Evolutionary conservation across 2,797 vertebrate species (phyloP).

Genomic region (Labeo calbasu): DNA sequence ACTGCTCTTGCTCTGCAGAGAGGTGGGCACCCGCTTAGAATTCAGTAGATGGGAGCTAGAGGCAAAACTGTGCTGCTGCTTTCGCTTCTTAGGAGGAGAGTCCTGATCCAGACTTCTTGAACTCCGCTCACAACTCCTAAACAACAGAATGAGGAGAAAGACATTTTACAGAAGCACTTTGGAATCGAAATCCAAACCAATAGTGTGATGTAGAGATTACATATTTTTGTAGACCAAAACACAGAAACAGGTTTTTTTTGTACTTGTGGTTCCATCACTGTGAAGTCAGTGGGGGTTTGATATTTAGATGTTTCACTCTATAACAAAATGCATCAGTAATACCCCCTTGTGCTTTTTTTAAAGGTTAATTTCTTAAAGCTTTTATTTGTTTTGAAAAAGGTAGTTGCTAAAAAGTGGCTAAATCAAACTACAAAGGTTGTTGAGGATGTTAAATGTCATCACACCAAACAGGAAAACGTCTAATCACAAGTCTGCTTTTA

Average conservation of each 20-base stretch:
- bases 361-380: too few species aligned
- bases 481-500: background rate
- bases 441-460: background rate
- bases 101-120: constrained; percentile 94
- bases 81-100: constrained; percentile 97
- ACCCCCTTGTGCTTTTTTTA: background rate
- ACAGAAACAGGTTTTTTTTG: background rate
- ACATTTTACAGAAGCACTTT: background rate
- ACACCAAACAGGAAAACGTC: background rate
- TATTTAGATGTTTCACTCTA: background rate
- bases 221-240: background rate
- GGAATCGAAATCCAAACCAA: background rate
- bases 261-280: background rate
- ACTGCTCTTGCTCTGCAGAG: constrained; percentile 91
- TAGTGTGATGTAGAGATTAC: background rate
- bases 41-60: constrained; percentile 90
- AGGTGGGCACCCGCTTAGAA: constrained; percentile 93
- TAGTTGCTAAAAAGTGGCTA: background rate
- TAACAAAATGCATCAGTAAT: background rate
- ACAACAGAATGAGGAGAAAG: constrained; percentile 28
- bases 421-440: too few species aligned
- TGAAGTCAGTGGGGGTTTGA: background rate
- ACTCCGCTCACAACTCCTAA: constrained; percentile 92
- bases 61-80: constrained; percentile 90
- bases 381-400: background rate